Evolutionary conservation across 2,888 invertebrate species (phyloP).

Genomic region (Hirtodrosophila alboralis): DNA sequence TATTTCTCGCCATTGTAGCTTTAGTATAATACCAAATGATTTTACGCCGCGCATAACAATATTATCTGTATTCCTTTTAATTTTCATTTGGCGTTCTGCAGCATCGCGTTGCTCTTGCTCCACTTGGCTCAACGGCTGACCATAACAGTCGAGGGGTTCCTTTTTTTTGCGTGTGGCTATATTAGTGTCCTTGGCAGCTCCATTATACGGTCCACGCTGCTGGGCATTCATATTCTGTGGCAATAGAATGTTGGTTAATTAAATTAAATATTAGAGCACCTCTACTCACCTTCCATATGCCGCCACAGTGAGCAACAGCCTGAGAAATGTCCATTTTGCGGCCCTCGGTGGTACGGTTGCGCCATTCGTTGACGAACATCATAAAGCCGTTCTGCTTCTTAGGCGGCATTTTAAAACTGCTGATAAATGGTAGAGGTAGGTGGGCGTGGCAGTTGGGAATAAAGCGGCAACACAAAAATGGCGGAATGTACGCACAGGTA

Average conservation of each 20-base stretch:
- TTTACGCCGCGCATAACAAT: slow-evolving; percentile 75
- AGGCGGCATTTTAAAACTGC: slow-evolving; percentile 65
- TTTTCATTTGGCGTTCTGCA: slow-evolving; percentile 50
- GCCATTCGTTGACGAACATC: slow-evolving; percentile 77
- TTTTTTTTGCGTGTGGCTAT: background rate
- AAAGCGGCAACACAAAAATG: slow-evolving; percentile 2
- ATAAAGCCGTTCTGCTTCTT: slow-evolving; percentile 75
- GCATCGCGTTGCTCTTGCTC: slow-evolving; percentile 59
- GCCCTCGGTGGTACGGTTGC: slow-evolving; percentile 39
- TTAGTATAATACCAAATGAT: background rate
- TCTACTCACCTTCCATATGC: slow-evolving; percentile 73
- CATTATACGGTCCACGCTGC: slow-evolving; percentile 72
- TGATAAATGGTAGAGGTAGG: too few relatives aligned
- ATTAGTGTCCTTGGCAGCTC: slow-evolving; percentile 62
- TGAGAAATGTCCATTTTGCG: slow-evolving; percentile 41
- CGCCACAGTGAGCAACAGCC: slow-evolving; percentile 69
- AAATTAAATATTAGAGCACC: background rate
- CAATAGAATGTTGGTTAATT: background rate
- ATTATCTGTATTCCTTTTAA: slow-evolving; percentile 76
- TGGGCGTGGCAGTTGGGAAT: too few relatives aligned
- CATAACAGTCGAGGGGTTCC: slow-evolving; percentile 72
- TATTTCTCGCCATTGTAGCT: too few relatives aligned
- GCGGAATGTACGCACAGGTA: background rate
- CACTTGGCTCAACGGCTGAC: slow-evolving; percentile 60
- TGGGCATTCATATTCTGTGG: slow-evolving; percentile 69